Base-by-base conservation (phyloP, 2,797 vertebrate genomes). In the Allenopithecus nigroviridis region DNA sequence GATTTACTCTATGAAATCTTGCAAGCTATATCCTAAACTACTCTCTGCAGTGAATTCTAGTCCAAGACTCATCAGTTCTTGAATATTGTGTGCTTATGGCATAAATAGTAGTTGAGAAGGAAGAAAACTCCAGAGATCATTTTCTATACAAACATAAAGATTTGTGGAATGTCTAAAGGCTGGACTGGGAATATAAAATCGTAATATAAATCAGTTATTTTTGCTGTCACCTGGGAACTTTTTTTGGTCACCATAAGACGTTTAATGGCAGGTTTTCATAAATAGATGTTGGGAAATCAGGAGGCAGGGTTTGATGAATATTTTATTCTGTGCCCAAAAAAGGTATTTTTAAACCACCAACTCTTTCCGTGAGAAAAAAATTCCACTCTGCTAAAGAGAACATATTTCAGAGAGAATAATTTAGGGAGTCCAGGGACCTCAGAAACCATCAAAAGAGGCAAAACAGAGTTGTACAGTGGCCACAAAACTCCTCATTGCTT, bases 361-460 rank as follows among this genome's bases (percentile, higher is more conserved):
- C 97, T 96, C 89, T 95, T 97, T 95, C 79, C 64, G 78, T 72
- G 74, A 70, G 89, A 93, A 96, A 91, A 91, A 95, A 93, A 74
- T 50, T 95, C 84, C 88, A 48, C 39, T 85, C 28, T 97, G 57
- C 59, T 48, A 50, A 80, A 97, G 30, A 83, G 39, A 93, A 68
- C 39, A 61, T 88, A 88, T 95, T 94, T 95, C 95, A 97, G 94
- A 96, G 55, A 95, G 95, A 97, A 96, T 97, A 97, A 96, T 86
- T 92, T 95, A 95, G 59, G 80, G 74, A 89, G 87, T 80, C 55
- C 10, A 80, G 78, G 76, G 59, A 81, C 75, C 68, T 90, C 43
- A 86, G 89, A 96, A 95, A 74, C 43, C 53, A 93, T 85, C 72
- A 96, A 87, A 97, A 96, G 91, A 88, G 17, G 80, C 36, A 79